Conservation (phyloP, 2,888 invertebrate species). For the Geophilus truncorum region DNA sequence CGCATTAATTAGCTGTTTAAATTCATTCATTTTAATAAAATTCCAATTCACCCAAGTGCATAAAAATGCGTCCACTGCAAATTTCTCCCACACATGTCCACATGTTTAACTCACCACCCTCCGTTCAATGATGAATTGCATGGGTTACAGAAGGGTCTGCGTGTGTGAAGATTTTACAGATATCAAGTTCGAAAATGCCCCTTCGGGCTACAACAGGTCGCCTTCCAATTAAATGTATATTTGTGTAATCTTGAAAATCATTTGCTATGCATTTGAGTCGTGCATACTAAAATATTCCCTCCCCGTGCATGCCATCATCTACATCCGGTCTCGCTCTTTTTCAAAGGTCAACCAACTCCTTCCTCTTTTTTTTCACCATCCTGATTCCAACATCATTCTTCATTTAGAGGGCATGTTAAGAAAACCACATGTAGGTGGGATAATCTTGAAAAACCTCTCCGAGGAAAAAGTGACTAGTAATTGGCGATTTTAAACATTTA, state of each 20-base stretch:
- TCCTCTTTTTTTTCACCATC: neutral
- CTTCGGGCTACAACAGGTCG: neutral
- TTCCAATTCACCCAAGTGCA: neutral
- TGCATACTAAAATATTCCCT: constrained; percentile 26
- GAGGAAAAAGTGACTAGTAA: neutral
- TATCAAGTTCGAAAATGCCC: constrained; percentile 8
- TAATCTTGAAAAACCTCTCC: neutral
- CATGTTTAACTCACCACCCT: neutral
- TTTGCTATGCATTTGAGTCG: constrained; percentile 7
- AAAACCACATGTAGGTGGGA: neutral
- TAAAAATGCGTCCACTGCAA: neutral
- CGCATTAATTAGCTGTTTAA: too few species aligned
- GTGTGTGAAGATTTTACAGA: neutral
- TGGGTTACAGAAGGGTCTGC: neutral
- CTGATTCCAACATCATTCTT: neutral
- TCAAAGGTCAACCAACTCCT: constrained; percentile 2
- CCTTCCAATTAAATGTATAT: constrained; percentile 22
- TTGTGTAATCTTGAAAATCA: constrained; percentile 14
- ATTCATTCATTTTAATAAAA: too few species aligned
- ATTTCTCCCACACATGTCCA: neutral
- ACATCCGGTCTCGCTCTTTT: neutral
- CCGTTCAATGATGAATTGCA: neutral
- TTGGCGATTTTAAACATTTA: constrained; percentile 1
- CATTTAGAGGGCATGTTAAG: neutral
- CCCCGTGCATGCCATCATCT: neutral